Base-by-base conservation (phyloP, 2,888 invertebrate species). In the Xestia xanthographa region DNA sequence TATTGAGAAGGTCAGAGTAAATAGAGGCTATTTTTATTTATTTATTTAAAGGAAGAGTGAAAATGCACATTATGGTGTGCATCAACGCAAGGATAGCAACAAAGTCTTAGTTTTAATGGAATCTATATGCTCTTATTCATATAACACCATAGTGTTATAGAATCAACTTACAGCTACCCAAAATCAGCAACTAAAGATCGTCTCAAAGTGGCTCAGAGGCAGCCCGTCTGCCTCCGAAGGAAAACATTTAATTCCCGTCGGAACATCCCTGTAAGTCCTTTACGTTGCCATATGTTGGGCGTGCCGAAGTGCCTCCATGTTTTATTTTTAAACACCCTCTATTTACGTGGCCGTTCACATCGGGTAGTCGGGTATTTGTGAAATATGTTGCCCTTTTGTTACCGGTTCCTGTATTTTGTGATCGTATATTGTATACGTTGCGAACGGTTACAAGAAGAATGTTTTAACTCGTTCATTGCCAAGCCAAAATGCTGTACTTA, bases 281-380 rank as follows among this genome's bases (percentile, higher is more conserved):
- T 60, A 56, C 69, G 62, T 56, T 58, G 56, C 71, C 67, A 58
- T 60, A 41, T 58, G 58, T 50, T 14, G 38, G 67, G 48, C 12
- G 20, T 43, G 58, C 50, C 12, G 12, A 38, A 72, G 76, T 68
- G 66, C 48, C 56, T 20, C 60, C 72, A 62, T 83, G 62, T 72
- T 86, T 67, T 78, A 78, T 83, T 83, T 77, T 77, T 73, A 77
- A 86, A 71, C 43, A 82, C 50, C 58, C 41, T 69, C 66, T 76
- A 86, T 83, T 68, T 72, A 71, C 45, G 69, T 43, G 29, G 56
- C 14, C 5, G 45, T 58, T 43, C 41, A 26, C 56, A n/a, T 56
- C 50, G 41, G 34, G 63, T 60, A 29, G 34, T n/a, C 11, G 14
- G 14, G 77, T 50, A 43, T 78, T 82, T 62, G 29, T 43, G 48